Evolutionary conservation across 2,797 vertebrate genomes (phyloP), one percentile per base, ranked within the genome.

Genomic region (Melanotaenia maccullochi): DNA sequence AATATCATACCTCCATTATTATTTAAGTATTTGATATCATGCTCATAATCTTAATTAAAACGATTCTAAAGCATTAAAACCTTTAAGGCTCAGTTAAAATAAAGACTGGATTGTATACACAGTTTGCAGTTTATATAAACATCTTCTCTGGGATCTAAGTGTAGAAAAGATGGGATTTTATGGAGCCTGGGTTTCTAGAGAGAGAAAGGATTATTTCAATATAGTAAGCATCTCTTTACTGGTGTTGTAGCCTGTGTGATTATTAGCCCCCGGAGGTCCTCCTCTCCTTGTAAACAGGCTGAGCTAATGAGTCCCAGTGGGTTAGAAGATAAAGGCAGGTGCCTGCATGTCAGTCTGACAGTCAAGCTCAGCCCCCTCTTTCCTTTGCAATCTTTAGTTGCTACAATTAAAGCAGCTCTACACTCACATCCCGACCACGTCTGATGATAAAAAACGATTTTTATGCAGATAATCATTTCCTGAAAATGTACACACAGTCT

Each of bases 221-320:
- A 84, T 84, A 81, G 63, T 58, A 73, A 83, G 85, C 75, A 62
- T 84, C 72, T 72, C 65, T 72, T 82, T 85, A 80, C 84, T 85
- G 82, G 75, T 81, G 83, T 77, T 89, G 88, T 85, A 89, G 88
- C 71, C 73, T 65, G 82, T 87, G 84, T 90, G 89, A 91, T 91
- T 85, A 92, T 85, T 85, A 83, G 86, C 70, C 90, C 86, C 92
- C 32, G 75, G 90, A 85, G 91, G 81, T 78, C 73, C 73, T 69
- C 67, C 69, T 77, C 61, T 68, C 87, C 84, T 84, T 87, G 87
- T 92, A 92, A 92, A 92, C 88, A 91, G 76, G 70, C 83, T 71
- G 77, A 83, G 83, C 83, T 91, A 93, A 93, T 89, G 88, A 91
- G 88, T 85, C 88, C 86, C 90, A 60, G 76, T 32, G 75, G 89